phyloP scores from a whole-genome alignment of 2,113 vertebrate species.

The Oreotrochilus melanogaster region DNA sequence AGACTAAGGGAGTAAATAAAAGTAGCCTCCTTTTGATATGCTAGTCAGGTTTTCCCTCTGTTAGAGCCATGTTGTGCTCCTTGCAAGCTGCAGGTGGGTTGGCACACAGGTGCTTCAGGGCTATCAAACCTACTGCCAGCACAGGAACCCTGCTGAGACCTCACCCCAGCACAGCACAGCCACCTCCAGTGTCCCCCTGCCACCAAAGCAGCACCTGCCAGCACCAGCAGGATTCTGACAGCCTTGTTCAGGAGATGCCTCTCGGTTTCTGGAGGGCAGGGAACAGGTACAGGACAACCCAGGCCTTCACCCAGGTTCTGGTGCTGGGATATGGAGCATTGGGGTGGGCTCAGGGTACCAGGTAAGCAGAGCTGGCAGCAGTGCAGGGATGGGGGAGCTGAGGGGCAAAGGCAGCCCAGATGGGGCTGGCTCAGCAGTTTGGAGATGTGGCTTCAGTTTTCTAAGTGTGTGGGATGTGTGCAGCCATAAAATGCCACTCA shows the following conservation, averaged over 20 bases:
- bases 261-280: neutral
- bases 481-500: neutral
- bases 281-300: accelerated
- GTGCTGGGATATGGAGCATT: neutral
- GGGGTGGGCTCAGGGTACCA: neutral
- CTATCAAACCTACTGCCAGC: neutral
- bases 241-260: accelerated
- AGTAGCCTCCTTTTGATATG: neutral
- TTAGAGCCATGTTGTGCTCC: neutral
- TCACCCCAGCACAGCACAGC: accelerated
- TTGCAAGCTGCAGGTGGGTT: neutral
- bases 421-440: neutral
- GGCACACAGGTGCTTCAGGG: neutral
- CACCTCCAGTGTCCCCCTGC: accelerated
- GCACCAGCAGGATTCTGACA: neutral
- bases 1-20: neutral
- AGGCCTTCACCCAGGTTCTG: neutral
- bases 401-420: neutral
- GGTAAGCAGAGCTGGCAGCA: neutral
- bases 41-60: slow-evolving; percentile 5
- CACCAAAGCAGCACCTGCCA: accelerated
- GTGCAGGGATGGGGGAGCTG: accelerated
- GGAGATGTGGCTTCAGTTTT: neutral
- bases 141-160: neutral
- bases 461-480: neutral